Evolutionary conservation across 2,797 vertebrate species (phyloP).

Genomic region (Stomatorhinus walkeri): DNA sequence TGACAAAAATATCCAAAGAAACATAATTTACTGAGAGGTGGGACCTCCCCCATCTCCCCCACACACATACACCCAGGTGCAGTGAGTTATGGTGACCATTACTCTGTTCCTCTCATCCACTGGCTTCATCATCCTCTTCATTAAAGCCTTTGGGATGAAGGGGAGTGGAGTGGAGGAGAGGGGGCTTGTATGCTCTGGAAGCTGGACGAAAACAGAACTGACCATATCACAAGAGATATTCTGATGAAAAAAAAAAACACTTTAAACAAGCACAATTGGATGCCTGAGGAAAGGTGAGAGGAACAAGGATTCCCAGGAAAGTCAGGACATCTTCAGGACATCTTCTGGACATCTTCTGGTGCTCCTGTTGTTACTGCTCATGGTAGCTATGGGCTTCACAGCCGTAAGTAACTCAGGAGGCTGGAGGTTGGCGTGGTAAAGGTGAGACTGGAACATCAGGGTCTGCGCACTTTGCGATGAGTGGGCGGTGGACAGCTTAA

Average conservation of each 20-base stretch:
- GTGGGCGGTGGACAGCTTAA: background rate
- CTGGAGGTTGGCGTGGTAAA: background rate
- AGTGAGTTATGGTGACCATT: background rate
- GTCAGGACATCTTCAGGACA: background rate
- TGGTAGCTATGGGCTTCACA: background rate
- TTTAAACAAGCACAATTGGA: background rate
- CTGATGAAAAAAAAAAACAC: background rate
- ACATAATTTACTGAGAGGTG: background rate
- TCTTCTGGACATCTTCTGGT: background rate
- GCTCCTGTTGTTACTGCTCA: background rate
- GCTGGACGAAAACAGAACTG: background rate
- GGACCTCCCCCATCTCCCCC: background rate
- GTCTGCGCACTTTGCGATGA: background rate
- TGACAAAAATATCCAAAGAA: background rate
- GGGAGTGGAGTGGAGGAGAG: background rate
- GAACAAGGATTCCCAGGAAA: background rate
- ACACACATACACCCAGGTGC: background rate
- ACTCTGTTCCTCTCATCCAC: constrained; percentile 25
- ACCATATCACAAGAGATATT: background rate
- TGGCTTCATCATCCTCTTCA: constrained; percentile 29
- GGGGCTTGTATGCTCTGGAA: background rate
- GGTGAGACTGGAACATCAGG: background rate
- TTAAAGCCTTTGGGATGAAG: constrained; percentile 21
- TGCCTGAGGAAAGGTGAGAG: background rate
- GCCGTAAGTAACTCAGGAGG: background rate